A percentile compares a stretch with the other conserved stretches of the same genome.
These are phyloP conservation scores for Atherix ibis DNA, from an alignment of 2,888 invertebrate species.

Conservation along the genomic window DNA sequence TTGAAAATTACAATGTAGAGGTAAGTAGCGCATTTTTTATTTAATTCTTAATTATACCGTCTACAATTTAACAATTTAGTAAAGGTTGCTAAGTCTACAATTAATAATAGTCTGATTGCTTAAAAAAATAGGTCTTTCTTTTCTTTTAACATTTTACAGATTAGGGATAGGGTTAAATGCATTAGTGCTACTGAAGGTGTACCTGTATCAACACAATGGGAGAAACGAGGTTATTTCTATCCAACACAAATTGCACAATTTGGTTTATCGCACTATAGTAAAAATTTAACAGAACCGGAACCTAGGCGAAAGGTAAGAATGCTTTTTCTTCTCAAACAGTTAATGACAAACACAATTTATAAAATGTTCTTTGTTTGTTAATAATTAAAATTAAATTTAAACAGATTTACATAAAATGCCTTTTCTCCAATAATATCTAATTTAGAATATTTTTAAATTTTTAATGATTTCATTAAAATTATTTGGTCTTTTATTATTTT, in stretches of 20 bases:
- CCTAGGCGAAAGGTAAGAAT: conserved; percentile 44
- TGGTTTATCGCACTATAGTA: conserved; percentile 92
- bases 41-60: conserved; percentile 3
- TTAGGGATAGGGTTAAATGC: conserved; percentile 88
- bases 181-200: conserved; percentile 88
- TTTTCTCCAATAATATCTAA: too few species aligned
- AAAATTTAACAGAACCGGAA: conserved; percentile 74
- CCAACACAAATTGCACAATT: conserved; percentile 98
- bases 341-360: background rate
- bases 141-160: conserved; percentile 13
- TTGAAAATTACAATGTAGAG: conserved; percentile 97
- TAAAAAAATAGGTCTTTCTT: conserved; percentile 1
- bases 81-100: background rate
- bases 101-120: background rate
- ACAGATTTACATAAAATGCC: too few species aligned
- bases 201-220: conserved; percentile 95
- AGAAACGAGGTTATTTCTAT: conserved; percentile 87
- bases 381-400: background rate
- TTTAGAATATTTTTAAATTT: too few species aligned
- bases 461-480: too few species aligned
- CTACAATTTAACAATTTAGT: background rate
- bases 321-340: too few species aligned
- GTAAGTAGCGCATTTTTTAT: conserved; percentile 24
- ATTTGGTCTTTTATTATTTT: too few species aligned
- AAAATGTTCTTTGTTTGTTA: background rate